These are phyloP conservation scores for Myioborus melanocephalus DNA, from an alignment of 2,797 vertebrate genomes.

Conservation along the genomic window DNA sequence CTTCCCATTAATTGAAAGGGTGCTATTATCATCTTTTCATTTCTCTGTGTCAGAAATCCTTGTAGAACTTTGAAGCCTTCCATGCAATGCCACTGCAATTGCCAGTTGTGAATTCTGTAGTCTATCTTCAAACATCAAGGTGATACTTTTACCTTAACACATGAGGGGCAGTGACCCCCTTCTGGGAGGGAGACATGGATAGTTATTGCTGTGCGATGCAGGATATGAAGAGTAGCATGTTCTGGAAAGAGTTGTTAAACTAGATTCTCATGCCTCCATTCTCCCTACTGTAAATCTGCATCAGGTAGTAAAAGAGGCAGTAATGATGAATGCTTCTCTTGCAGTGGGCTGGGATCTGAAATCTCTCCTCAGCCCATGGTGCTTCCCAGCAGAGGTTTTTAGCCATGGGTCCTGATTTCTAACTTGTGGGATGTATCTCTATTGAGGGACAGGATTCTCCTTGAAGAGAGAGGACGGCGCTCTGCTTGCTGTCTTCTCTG, in stretches of 20 bases:
- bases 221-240: background rate
- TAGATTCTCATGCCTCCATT: background rate
- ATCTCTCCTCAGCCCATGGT: background rate
- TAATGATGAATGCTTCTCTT: background rate
- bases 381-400: background rate
- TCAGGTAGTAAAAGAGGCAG: background rate
- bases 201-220: background rate
- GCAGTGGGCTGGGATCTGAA: background rate
- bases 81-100: background rate
- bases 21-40: background rate
- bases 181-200: accelerated
- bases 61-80: background rate
- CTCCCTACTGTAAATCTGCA: background rate
- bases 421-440: background rate
- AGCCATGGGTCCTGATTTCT: background rate
- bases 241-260: background rate
- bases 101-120: background rate
- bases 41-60: background rate
- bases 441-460: background rate
- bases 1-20: background rate
- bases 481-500: background rate
- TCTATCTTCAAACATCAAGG: background rate
- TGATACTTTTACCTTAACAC: background rate
- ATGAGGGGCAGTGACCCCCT: background rate
- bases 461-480: background rate